Conservation (phyloP, 2,113 vertebrate genomes). For the Perca schrenkii region DNA sequence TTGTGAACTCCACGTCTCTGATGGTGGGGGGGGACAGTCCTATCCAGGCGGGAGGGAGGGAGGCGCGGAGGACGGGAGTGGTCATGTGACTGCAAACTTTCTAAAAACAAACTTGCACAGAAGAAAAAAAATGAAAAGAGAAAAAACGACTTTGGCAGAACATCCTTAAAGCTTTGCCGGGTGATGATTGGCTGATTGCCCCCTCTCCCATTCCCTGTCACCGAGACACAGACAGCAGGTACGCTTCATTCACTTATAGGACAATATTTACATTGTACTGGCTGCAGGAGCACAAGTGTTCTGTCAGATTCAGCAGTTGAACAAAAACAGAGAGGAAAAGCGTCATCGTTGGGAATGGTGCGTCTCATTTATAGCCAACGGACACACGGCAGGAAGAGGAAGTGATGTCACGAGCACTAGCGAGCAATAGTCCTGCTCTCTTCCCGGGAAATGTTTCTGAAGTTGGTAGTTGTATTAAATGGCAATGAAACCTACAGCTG, state of each 20-base stretch:
- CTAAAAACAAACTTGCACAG: conserved; percentile 39
- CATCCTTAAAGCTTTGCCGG: conserved; percentile 79
- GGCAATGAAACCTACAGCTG: conserved; percentile 16
- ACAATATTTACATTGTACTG: conserved; percentile 71
- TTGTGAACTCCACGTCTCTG: conserved; percentile 32
- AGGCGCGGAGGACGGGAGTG: too few relatives aligned
- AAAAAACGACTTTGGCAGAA: conserved; percentile 79
- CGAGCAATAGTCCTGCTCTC: conserved; percentile 55
- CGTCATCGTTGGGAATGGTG: conserved; percentile 4
- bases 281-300: conserved; percentile 49
- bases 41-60: conserved; percentile 9
- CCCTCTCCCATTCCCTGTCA: conserved; percentile 33
- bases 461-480: conserved; percentile 29
- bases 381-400: conserved; percentile 48
- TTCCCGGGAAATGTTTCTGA: conserved; percentile 46
- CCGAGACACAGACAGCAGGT: conserved; percentile 40
- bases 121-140: conserved; percentile 3
- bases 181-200: conserved; percentile 72
- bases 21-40: conserved; percentile 35
- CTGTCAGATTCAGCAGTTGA: conserved; percentile 33
- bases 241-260: conserved; percentile 38
- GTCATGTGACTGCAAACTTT: conserved; percentile 7
- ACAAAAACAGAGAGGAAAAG: conserved; percentile 39
- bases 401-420: conserved; percentile 48
- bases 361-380: not conserved